Evolutionary conservation across 2,113 vertebrate genomes (phyloP), one percentile per base, ranked within the genome.

Genomic region (Oncorhynchus tshawytscha): DNA sequence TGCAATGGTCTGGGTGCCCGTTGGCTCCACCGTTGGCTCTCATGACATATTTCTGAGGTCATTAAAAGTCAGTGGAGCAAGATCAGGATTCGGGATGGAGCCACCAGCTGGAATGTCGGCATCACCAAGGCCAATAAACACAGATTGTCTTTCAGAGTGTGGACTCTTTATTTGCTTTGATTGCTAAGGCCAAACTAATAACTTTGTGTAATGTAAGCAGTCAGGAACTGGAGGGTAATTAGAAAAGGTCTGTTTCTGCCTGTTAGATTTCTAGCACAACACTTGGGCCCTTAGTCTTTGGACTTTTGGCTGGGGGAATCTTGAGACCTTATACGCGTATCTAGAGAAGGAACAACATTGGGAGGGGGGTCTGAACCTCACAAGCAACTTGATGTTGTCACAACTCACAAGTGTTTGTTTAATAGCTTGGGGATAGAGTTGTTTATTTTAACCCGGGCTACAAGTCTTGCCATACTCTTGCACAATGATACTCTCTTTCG

Each of bases 121-220:
- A 57, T 70, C 59, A 13, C 31, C 24, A 70, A 70, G 77, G 72
- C 77, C 72, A 74, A 79, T 79, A 74, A 79, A 79, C 77, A 74
- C 72, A 79, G 71, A 79, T 74, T 74, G 72, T 54, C 77, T 79
- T 79, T 79, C 77, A 70, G 72, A 79, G 70, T 13, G 66, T 29
- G 18, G 59, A 70, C 57, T 67, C 67, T 70, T 70, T 39, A 79
- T 78, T 79, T 74, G 77, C 72, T 79, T 74, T 74, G 77, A 79
- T 70, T 79, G 29, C 20, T 34, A 39, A 68, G 67, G 65, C 51
- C 74, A 76, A 76, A 67, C 74, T 77, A 81, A 81, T 81, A 77
- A 76, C 79, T 72, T 70, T 77, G 79, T 65, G 64, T 54, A 69
- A 66, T 81, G 65, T 69, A 76, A 81, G 68, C 70, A 81, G 70